Conservation (phyloP, 2,888 invertebrate species). For the Schizaphis graminum region DNA sequence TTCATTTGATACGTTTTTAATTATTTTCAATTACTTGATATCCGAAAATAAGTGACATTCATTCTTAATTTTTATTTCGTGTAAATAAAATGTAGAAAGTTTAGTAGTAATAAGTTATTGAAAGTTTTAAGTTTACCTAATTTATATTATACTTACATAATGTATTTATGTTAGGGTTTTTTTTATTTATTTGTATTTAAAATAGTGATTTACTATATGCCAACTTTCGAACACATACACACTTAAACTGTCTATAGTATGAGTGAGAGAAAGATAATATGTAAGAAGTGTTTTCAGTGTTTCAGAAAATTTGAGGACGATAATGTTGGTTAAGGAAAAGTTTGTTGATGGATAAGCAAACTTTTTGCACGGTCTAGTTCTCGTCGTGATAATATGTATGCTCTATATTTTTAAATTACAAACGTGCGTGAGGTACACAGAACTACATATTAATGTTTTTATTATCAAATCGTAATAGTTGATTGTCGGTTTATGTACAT, state of each 20-base stretch:
- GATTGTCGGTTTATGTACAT: background rate
- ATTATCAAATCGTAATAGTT: background rate
- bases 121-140: background rate
- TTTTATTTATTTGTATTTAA: background rate
- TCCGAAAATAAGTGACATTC: background rate
- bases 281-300: background rate
- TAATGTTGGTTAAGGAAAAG: background rate
- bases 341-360: conserved; percentile 23
- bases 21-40: background rate
- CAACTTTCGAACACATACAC: background rate
- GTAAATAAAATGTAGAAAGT: background rate
- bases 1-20: background rate
- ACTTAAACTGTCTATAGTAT: no score
- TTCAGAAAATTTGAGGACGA: background rate
- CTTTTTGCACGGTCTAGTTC: background rate
- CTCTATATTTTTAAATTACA: background rate
- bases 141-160: background rate
- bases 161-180: background rate
- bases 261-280: background rate
- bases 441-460: background rate
- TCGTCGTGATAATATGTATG: background rate
- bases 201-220: background rate
- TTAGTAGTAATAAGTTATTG: background rate
- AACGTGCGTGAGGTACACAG: background rate
- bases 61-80: background rate